These are phyloP conservation scores for Anthrax anthrax DNA, from an alignment of 2,888 invertebrate species.

Conservation along the genomic window DNA sequence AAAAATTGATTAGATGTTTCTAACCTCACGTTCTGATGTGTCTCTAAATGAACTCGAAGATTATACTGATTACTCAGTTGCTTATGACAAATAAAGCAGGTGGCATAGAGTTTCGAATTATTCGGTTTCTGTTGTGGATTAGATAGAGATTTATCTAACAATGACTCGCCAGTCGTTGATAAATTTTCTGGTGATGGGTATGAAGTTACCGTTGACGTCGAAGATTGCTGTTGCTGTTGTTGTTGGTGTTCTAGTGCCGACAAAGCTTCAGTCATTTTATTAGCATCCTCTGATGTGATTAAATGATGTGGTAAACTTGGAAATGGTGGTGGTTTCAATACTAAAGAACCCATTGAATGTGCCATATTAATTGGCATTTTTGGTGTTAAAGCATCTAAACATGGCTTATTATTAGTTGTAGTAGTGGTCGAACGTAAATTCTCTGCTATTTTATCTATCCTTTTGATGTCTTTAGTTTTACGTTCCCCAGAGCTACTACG, in stretches of 20 bases:
- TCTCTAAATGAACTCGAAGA: conserved; percentile 78
- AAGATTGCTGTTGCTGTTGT: conserved; percentile 5
- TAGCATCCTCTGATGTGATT: conserved; percentile 8
- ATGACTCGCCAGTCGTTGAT: conserved; percentile 6
- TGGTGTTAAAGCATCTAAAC: conserved; percentile 5
- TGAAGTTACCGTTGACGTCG: conserved; percentile 15
- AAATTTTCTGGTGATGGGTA: conserved; percentile 12
- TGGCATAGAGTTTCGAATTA: conserved; percentile 45
- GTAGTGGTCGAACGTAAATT: conserved; percentile 21
- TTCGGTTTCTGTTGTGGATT: conserved; percentile 24
- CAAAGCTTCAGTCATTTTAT: conserved; percentile 7
- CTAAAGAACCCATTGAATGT: conserved; percentile 9
- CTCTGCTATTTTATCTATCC: conserved; percentile 35
- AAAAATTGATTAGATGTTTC: too few relatives aligned
- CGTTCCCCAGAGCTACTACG: conserved; percentile 10
- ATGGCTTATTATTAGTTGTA: conserved; percentile 15
- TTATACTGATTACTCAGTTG: conserved; percentile 84
- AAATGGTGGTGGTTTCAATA: conserved; percentile 12
- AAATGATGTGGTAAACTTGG: conserved; percentile 7
- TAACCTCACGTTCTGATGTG: conserved; percentile 64
- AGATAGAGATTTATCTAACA: conserved; percentile 15
- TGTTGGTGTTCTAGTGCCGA: conserved; percentile 12
- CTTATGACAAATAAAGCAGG: conserved; percentile 74
- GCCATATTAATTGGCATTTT: conserved; percentile 9
- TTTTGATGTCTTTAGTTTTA: conserved; percentile 27